Conservation (phyloP, 2,888 invertebrate species). For the Morinoia aosen region DNA sequence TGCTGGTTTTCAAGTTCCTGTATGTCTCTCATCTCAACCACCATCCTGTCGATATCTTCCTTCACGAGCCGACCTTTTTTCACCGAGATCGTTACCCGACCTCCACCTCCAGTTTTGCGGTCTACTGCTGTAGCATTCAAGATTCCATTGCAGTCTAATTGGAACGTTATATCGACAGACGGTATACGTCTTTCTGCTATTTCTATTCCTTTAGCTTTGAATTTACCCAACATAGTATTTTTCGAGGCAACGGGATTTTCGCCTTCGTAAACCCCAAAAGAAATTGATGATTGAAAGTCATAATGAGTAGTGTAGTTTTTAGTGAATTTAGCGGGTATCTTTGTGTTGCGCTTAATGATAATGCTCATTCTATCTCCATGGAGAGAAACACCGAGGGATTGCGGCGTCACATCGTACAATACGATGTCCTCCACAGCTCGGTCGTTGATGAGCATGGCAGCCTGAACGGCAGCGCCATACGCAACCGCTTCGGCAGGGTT, state of each 20-base stretch:
- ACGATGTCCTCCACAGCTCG: neutral
- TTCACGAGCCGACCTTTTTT: constrained; percentile 75
- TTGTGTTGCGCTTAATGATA: constrained; percentile 34
- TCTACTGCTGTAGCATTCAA: neutral
- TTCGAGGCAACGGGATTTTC: neutral
- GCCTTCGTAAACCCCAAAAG: neutral
- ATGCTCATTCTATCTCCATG: neutral
- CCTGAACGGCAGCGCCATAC: constrained; percentile 78
- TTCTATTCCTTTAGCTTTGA: neutral
- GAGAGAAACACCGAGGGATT: neutral
- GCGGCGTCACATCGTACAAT: constrained; percentile 21
- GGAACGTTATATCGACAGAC: neutral
- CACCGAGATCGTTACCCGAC: neutral
- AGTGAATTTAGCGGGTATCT: constrained; percentile 10
- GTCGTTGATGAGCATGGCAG: constrained; percentile 69
- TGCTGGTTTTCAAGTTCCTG: constrained; percentile 74
- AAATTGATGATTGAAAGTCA: neutral
- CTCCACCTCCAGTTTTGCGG: neutral
- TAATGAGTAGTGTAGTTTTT: neutral
- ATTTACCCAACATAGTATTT: neutral
- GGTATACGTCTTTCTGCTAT: neutral
- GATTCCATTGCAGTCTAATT: neutral
- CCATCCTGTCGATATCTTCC: constrained; percentile 79
- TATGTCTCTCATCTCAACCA: constrained; percentile 75
- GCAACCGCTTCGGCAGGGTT: constrained; percentile 85